Evolutionary conservation across 1,140 invertebrate species (phyloP), one percentile per base, ranked within the genome.

Genomic region (Lasioglossum albipes): DNA sequence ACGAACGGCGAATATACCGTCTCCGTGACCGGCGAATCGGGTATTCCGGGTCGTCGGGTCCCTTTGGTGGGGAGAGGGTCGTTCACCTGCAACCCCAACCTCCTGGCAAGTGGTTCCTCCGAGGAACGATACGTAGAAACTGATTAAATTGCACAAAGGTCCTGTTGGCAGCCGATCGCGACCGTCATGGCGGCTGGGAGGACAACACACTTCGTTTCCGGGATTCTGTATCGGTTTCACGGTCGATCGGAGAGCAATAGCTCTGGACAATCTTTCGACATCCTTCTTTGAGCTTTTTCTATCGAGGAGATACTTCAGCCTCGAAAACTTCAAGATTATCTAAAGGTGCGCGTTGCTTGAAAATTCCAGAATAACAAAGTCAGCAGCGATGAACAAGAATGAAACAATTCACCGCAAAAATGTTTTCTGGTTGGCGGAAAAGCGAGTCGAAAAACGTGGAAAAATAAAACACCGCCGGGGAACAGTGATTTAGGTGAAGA

Each of bases 71-170:
- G 27, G 54, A 57, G 61, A 7, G 20, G 45, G 49, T 45, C 22
- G 68, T 84, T 76, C 59, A 45, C 31, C 31, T 36, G 27, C 13
- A 9, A 20, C 31, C 31, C 18, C 72, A 57, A n/a, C 5, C 31
- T 36, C 45, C 31, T 22, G 36, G 12, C 65, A 41, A 42, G 42
- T 16, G 22, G 13, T 52, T 36, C n/a, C 27, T 45, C 22, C 42
- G 57, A 62, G 16, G 57, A 62, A 52, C 57, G 67, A 70, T 36
- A 71, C 75, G 42, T 16, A 36, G 65, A 12, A 13, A 41, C 68
- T 86, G 84, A 86, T 86, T 76, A 86, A 86, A 86, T 85, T 86
- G 76, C n/a, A 49, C 72, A 66, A 74, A 76, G 83, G 52, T 86
- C 57, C 42, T 54, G 85, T 83, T 79, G 75, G 73, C 64, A 64